Evolutionary conservation across 2,113 vertebrate species (phyloP), one percentile per base, ranked within the genome.

Genomic region (Nannospalax galili): DNA sequence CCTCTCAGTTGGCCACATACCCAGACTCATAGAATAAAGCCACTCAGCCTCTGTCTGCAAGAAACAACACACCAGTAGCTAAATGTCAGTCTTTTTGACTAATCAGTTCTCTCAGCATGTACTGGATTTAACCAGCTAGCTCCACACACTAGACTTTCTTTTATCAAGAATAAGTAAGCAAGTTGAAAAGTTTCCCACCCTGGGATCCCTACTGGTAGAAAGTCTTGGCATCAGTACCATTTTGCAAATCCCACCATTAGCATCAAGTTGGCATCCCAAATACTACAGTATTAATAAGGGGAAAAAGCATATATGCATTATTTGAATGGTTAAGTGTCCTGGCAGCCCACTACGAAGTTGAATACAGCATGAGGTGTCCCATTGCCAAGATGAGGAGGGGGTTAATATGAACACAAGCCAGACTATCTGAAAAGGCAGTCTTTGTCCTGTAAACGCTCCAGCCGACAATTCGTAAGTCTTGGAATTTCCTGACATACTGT

Each of bases 361-460:
- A 96, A 97, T 82, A 84, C 90, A 92, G 77, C 80, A 79, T 0
- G 0, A 96, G 97, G 92, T 97, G 89, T 72, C 69, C 56, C 37
- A 70, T 78, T 92, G 69, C 48, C 0, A 0, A 95, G 84, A 95
- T 89, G 93, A 93, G 69, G 0, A 0, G 22, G 26, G 91, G 67
- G 60, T 94, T 84, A 86, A 95, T 22, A 92, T 28, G 62, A 96
- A 95, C 77, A 32, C 32, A 88, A 96, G 88, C 52, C 88, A 90
- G 91, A 94, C 92, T 77, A 98, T 96, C 97, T 96, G 96, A 97
- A 97, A 98, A 96, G 93, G 97, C 93, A 97, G 96, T 84, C 93
- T 95, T 96, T 96, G 95, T 97, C 95, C 95, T 77, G 96, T 93
- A 72, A 40, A 4, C 22, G 28, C 79, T 95, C 75, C 62, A 96